Base-by-base conservation (phyloP, 2,888 invertebrate species). In the Seira ritae region DNA sequence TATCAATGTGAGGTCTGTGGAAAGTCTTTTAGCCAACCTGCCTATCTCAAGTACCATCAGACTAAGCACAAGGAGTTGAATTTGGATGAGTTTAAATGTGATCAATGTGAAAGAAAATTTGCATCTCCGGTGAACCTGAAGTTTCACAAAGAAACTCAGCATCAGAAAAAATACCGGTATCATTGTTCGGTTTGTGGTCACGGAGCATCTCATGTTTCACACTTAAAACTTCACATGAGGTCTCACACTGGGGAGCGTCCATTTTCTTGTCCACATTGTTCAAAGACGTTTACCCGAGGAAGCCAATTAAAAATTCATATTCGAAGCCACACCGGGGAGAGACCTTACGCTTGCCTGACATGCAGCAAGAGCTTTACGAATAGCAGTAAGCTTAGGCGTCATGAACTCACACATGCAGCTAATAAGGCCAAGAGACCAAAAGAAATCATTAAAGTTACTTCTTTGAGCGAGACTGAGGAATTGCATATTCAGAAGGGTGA, bases 1-100 rank as follows among this genome's bases (percentile, higher is more conserved):
- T 86, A 86, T 37, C 37, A 84, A 1, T 86, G 86, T 31, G 86
- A 86, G 71, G 82, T 86, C 10, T 86, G 86, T 37, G 76, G 82
- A n/a, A 79, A 84, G 24, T 75, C 86, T 0, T 84, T 86, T 23
- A 68, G 69, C 55, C 86, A 86, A 55, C 86, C 86, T 6, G 74
- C 86, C 0, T 86, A 86, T 67, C 66, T 86, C 15, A 77, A 79
- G 23, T 86, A 86, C 23, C 86, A 86, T 22, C 86, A 86, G 67
- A 84, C 84, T 1, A 71, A 75, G 12, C 86, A 86, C 24, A 78
- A 78, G 15, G 86, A 86, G 22, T 60, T 86, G 1, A 68, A 86
- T 19, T 22, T 84, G 3, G 81, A 65, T 0, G 75, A 84, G 2
- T 86, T 71, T 46, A 86, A 79, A 62, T 86, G 86, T 55, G 72